Conservation (phyloP, 2,113 vertebrate genomes). For the Willisornis vidua region DNA sequence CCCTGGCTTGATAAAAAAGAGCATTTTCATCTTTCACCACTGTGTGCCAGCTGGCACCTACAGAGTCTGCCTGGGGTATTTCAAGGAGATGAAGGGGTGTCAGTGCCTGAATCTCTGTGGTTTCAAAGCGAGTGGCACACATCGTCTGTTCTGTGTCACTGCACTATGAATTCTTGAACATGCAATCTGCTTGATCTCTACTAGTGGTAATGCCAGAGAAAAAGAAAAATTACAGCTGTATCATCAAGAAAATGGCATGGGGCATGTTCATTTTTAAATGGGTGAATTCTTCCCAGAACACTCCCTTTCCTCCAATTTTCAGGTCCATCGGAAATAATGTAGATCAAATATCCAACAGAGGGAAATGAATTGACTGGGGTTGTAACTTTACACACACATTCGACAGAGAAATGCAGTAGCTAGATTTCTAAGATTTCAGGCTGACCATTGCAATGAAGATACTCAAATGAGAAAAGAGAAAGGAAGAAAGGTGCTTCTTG, state of each 20-base stretch:
- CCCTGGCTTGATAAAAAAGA: background rate
- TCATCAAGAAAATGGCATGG: background rate
- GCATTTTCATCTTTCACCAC: background rate
- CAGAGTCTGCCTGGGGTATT: background rate
- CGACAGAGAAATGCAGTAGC: background rate
- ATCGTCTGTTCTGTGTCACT: background rate
- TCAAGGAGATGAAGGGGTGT: background rate
- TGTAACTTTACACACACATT: background rate
- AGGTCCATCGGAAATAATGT: background rate
- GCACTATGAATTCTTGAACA: accelerated
- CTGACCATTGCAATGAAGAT: background rate
- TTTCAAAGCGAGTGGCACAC: background rate
- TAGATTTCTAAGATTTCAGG: background rate
- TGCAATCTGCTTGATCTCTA: background rate
- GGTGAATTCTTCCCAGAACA: background rate
- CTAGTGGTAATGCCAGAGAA: background rate
- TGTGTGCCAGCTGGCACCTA: background rate
- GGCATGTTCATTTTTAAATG: background rate
- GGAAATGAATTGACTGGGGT: background rate
- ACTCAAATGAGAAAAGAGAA: background rate
- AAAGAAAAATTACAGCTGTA: background rate
- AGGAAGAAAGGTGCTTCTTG: background rate
- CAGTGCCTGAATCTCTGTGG: background rate
- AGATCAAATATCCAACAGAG: background rate
- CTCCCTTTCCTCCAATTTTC: background rate